Conservation (phyloP, 2,113 vertebrate genomes). For the Lampris megalopsis region DNA sequence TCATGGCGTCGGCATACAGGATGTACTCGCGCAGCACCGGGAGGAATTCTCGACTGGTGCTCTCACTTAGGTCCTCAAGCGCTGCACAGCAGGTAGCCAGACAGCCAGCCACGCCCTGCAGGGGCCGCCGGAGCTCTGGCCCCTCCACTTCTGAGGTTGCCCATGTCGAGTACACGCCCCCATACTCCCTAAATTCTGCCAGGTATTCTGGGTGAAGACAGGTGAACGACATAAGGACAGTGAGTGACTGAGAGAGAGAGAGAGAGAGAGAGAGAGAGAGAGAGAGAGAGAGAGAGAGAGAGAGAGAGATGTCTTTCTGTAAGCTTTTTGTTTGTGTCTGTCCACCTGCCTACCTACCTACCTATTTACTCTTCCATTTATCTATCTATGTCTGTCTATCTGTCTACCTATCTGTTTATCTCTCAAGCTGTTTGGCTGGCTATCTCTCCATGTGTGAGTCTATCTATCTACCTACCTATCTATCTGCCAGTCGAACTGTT, state of each 20-base stretch:
- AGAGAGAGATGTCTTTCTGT: background rate
- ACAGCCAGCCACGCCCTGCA: slow-evolving; percentile 90
- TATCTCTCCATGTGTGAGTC: too few species aligned
- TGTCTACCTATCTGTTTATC: too few species aligned
- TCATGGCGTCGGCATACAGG: slow-evolving; percentile 96
- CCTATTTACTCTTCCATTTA: too few species aligned
- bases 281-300: background rate
- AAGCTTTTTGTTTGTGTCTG: too few species aligned
- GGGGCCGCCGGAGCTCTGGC: slow-evolving; percentile 86
- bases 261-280: background rate
- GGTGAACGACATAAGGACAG: background rate
- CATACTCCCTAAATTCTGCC: slow-evolving; percentile 92
- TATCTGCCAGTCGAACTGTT: too few species aligned
- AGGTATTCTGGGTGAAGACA: slow-evolving; percentile 87
- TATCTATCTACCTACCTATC: too few species aligned
- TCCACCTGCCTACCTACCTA: too few species aligned
- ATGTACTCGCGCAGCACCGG: slow-evolving; percentile 95
- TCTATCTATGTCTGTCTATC: too few species aligned
- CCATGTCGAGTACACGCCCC: slow-evolving; percentile 93
- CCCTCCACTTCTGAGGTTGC: slow-evolving; percentile 80
- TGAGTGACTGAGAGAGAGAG: background rate
- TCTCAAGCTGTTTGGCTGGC: too few species aligned
- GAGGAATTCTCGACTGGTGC: slow-evolving; percentile 94
- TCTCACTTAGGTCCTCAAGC: slow-evolving; percentile 92
- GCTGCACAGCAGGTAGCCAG: slow-evolving; percentile 87